phyloP scores from a whole-genome alignment of 2,888 invertebrate genomes.

The Tinea trinotella region DNA sequence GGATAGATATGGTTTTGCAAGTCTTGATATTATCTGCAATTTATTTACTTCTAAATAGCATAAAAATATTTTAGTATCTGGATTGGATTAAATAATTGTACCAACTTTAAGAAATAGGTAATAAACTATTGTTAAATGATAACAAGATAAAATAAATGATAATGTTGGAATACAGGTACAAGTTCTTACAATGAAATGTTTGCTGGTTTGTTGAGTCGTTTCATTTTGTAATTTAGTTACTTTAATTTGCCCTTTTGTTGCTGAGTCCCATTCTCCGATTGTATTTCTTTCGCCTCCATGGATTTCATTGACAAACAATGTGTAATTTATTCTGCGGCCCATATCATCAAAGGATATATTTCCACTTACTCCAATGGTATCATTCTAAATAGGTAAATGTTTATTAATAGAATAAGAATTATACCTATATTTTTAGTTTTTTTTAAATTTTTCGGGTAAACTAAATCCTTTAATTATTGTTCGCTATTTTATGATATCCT shows the following conservation, averaged over 20 bases:
- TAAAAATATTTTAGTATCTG: background rate
- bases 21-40: constrained; percentile 72
- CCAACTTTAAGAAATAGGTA: background rate
- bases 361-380: constrained; percentile 77
- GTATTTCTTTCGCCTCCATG: constrained; percentile 35
- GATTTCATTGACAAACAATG: constrained; percentile 77
- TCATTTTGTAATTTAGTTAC: constrained; percentile 56
- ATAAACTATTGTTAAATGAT: background rate
- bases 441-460: too few species aligned
- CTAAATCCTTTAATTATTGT: too few species aligned
- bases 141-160: too few species aligned
- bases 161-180: background rate
- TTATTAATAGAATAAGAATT: background rate
- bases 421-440: too few species aligned
- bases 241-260: constrained; percentile 54
- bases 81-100: too few species aligned
- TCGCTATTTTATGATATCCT: too few species aligned
- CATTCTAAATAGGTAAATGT: constrained; percentile 57
- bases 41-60: background rate
- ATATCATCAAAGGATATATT: constrained; percentile 77
- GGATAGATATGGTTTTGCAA: constrained; percentile 83
- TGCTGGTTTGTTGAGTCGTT: constrained; percentile 72
- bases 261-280: constrained; percentile 48
- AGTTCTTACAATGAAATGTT: constrained; percentile 73
- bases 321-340: constrained; percentile 79